Conservation (phyloP, 2,888 invertebrate species). For the Minunthozetes semirufus region DNA sequence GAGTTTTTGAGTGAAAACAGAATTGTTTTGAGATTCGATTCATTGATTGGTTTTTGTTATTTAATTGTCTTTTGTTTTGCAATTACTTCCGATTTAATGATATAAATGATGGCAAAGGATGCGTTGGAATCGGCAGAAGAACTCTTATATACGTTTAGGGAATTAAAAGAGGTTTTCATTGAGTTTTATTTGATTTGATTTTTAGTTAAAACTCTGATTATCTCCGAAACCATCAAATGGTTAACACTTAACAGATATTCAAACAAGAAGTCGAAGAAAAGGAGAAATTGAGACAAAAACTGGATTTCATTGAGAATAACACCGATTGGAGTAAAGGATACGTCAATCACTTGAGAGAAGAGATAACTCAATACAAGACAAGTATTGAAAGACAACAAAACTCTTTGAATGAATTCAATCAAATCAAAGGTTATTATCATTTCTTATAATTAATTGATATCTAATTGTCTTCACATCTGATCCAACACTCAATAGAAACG, state of each 20-base stretch:
- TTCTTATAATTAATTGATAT: not conserved
- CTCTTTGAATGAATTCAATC: not conserved
- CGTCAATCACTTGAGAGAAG: not conserved
- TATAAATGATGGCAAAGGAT: no score
- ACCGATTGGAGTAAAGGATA: not conserved
- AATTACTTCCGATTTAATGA: no score
- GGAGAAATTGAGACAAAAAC: not conserved
- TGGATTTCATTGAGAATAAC: not conserved
- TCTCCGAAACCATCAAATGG: not conserved
- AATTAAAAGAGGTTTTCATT: not conserved
- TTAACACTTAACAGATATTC: not conserved
- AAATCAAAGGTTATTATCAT: conserved; percentile 5
- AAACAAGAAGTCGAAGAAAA: conserved; percentile 4
- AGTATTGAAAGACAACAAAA: not conserved
- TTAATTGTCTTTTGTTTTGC: no score
- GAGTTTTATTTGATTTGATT: not conserved
- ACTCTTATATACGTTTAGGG: not conserved
- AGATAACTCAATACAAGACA: not conserved
- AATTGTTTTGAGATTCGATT: no score
- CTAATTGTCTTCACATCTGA: not conserved
- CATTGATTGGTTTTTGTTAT: conserved; percentile 56
- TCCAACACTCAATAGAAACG: not conserved
- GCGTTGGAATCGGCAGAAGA: not conserved
- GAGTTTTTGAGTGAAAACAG: no score
- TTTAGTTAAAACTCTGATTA: not conserved